Base-by-base conservation (phyloP, 1,140 invertebrate genomes). In the Drosophila ercepeae region DNA sequence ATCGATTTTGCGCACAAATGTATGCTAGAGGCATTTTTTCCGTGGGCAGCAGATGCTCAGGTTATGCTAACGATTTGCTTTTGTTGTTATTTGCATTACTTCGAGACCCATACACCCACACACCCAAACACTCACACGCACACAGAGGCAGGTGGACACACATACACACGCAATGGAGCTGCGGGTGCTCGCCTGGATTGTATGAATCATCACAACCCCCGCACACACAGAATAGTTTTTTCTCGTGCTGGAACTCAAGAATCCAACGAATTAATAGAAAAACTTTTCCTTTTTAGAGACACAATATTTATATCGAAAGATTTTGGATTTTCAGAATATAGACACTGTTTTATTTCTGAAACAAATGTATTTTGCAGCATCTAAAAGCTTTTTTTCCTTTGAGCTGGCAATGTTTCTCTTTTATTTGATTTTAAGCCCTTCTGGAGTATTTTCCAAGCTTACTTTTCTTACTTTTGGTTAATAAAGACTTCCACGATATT, bases 1-100 rank as follows among this genome's bases (percentile, higher is more conserved):
- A 39, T 77, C 50, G 82, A 86, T 88, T 86, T 88, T 84, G 53
- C 69, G 69, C 78, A 83, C 57, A 73, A 81, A 63, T 73, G 29
- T 64, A 68, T 59, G 46, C 58, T 45, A 69, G 41, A 51, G 21
- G 9, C 39, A n/a, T 70, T 57, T 51, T 41, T 21, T 53, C 14
- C 19, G 48, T 61, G 42, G 36, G 55, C 57, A 77, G 58, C 78
- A 64, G 68, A 64, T 71, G 64, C 48, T 41, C 55, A 75, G 73
- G 53, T 61, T 69, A 42, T 68, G 58, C 42, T 60, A 55, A 53
- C 48, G 68, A 46, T 53, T 72, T 49, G 34, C 39, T 81, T 59
- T 78, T 86, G 82, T 86, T 86, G 73, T 82, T 82, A 77, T 88
- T 86, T 74, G 71, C 68, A 63, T 86, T 82, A 70, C 63, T 74